Conservation (phyloP, 2,888 invertebrate genomes). For the Tupiocoris notatus region DNA sequence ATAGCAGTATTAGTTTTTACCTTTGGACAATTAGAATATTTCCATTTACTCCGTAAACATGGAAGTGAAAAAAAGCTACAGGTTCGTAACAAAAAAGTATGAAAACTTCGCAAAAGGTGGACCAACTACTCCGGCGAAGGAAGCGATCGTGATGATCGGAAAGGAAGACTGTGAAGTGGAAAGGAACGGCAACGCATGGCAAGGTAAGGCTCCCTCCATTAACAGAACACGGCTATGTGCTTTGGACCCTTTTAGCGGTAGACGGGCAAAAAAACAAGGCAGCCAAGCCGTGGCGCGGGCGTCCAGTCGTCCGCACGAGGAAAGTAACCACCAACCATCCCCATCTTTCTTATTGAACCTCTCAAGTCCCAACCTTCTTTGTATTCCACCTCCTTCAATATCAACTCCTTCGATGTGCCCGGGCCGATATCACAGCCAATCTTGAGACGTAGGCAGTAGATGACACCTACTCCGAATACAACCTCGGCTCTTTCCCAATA, state of each 20-base stretch:
- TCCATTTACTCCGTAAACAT: too few relatives aligned
- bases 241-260: constrained; percentile 48
- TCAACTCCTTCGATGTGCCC: neutral
- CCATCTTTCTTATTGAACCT: neutral
- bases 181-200: constrained; percentile 2
- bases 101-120: too few relatives aligned
- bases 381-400: neutral
- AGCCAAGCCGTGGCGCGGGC: constrained; percentile 40
- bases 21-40: too few relatives aligned
- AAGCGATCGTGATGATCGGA: neutral
- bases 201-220: constrained; percentile 43
- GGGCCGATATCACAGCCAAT: neutral
- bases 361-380: neutral
- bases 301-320: constrained; percentile 14
- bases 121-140: neutral
- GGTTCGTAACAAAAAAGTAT: too few relatives aligned
- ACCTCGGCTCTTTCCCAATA: too few relatives aligned
- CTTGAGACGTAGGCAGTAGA: neutral
- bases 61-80: too few relatives aligned
- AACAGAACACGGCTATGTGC: constrained; percentile 48
- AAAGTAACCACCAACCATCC: neutral
- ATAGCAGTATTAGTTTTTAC: too few relatives aligned
- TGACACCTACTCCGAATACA: too few relatives aligned
- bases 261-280: constrained; percentile 46
- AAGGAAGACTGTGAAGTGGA: neutral